phyloP scores from a whole-genome alignment of 2,113 vertebrate species.

The Pyrgilauda ruficollis region DNA sequence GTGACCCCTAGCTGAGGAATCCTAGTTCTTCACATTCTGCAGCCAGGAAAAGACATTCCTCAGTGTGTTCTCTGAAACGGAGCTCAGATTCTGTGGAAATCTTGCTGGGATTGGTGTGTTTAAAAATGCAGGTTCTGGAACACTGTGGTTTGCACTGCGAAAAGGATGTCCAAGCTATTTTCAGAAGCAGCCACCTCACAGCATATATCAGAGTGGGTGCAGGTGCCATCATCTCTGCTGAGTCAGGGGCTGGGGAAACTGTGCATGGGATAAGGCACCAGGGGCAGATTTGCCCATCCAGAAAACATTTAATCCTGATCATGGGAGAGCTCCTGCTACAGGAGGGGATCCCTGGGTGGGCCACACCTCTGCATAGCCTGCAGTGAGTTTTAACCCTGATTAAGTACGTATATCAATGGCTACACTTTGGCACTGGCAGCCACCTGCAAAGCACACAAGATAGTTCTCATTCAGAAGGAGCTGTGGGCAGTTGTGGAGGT shows the following conservation, averaged over 20 bases:
- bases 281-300: background rate
- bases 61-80: background rate
- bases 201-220: background rate
- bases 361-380: background rate
- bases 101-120: background rate
- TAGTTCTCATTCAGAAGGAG: background rate
- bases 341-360: background rate
- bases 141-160: background rate
- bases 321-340: background rate
- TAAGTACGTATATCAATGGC: fast-evolving
- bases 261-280: background rate
- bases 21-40: background rate
- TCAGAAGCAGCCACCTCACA: background rate
- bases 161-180: background rate
- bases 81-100: background rate
- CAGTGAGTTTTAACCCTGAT: background rate
- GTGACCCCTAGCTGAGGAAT: conserved; percentile 7
- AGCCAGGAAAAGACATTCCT: background rate
- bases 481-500: no score
- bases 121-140: background rate
- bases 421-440: background rate
- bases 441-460: background rate
- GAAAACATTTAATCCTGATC: background rate
- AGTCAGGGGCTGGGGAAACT: background rate
- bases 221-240: background rate